Evolutionary conservation across 1,140 invertebrate species (phyloP).

Genomic region (Eurytemora carolleeae): DNA sequence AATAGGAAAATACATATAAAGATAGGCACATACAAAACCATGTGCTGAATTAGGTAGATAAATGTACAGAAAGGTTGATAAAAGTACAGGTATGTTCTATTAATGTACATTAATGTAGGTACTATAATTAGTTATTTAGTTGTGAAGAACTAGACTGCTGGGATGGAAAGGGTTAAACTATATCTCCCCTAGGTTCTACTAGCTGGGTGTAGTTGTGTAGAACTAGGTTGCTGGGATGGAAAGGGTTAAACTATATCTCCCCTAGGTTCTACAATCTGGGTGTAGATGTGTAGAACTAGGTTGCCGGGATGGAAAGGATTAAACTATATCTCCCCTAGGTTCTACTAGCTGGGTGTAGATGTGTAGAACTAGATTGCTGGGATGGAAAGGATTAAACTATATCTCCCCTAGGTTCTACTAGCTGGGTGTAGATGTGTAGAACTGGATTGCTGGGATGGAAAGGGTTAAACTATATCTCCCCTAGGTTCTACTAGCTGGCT

Average conservation of each 20-base stretch:
- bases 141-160: conserved; percentile 97
- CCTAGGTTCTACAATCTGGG: conserved; percentile 49
- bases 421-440: neutral
- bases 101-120: too few species aligned
- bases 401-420: neutral
- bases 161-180: conserved; percentile 70
- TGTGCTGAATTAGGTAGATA: too few species aligned
- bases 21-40: too few species aligned
- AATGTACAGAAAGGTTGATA: too few species aligned
- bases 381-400: conserved; percentile 37
- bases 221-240: conserved; percentile 97
- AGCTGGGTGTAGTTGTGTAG: conserved; percentile 90
- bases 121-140: too few species aligned
- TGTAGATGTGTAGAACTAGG: conserved; percentile 93
- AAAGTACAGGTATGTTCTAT: too few species aligned
- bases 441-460: neutral
- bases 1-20: too few species aligned
- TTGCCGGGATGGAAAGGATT: conserved; percentile 66
- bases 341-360: conserved; percentile 78
- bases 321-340: neutral
- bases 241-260: conserved; percentile 40
- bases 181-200: conserved; percentile 35
- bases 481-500: conserved; percentile 14
- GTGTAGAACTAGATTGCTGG: conserved; percentile 95
- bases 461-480: neutral